A percentile compares a stretch with the other conserved stretches of the same genome.
phyloP scores from a whole-genome alignment of 2,888 invertebrate species.

The Lithosia quadra region DNA sequence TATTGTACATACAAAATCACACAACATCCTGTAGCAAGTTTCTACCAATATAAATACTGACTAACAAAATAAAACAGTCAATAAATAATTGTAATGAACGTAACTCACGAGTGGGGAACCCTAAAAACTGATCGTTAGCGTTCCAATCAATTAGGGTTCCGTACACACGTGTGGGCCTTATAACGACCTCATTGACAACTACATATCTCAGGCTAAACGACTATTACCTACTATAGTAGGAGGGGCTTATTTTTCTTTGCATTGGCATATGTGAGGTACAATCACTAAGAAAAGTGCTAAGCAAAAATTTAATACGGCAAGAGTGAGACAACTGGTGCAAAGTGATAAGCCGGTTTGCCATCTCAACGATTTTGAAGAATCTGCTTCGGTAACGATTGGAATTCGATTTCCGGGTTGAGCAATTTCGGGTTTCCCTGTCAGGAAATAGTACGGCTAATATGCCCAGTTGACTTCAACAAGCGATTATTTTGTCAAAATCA shows the following conservation, averaged over 20 bases:
- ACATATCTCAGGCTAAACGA: conserved; percentile 23
- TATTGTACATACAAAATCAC: no score
- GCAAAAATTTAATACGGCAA: no score
- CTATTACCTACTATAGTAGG: not conserved
- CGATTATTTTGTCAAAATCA: no score
- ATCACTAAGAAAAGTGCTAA: not conserved
- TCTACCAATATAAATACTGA: not conserved
- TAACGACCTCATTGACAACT: conserved; percentile 52
- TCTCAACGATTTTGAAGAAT: no score
- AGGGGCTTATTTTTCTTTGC: not conserved
- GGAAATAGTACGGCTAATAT: not conserved
- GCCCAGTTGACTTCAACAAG: not conserved
- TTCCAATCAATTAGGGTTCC: conserved; percentile 63
- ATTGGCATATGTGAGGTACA: not conserved
- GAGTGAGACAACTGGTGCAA: no score
- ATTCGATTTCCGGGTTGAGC: not conserved
- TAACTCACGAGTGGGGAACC: conserved; percentile 58
- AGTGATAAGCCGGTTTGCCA: no score
- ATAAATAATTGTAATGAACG: conserved; percentile 59
- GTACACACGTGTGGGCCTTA: conserved; percentile 42
- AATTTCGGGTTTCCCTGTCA: not conserved
- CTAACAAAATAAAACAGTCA: conserved; percentile 61
- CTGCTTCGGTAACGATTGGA: not conserved
- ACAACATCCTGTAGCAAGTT: not conserved
- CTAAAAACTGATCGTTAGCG: conserved; percentile 67